phyloP scores from a whole-genome alignment of 2,797 vertebrate genomes.

The Pseudochirops corinnae region DNA sequence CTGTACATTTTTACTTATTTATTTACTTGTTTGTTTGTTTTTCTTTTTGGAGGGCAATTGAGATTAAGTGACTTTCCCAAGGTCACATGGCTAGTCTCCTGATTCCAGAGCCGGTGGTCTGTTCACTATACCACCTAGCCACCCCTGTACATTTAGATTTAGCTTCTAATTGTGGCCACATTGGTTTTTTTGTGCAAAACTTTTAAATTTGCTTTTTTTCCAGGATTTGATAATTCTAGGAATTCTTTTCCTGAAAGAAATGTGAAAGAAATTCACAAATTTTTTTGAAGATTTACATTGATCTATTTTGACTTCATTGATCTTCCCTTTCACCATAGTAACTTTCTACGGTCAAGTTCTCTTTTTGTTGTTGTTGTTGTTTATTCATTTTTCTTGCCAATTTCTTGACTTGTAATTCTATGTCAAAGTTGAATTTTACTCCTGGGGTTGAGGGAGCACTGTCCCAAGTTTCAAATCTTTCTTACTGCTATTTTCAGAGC shows the following conservation, averaged over 20 bases:
- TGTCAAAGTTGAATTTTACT: not conserved
- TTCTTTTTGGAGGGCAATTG: too few relatives aligned
- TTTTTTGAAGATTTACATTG: too few relatives aligned
- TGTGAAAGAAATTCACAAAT: too few relatives aligned
- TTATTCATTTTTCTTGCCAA: not conserved
- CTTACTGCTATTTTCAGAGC: not conserved
- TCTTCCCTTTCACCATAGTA: not conserved
- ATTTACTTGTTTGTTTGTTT: too few relatives aligned
- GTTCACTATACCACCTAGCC: too few relatives aligned
- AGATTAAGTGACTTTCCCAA: too few relatives aligned
- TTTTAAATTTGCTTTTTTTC: not conserved
- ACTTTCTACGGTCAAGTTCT: too few relatives aligned
- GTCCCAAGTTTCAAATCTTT: not conserved
- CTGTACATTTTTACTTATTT: not conserved
- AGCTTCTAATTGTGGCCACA: not conserved
- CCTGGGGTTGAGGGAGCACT: not conserved
- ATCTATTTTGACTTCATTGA: not conserved
- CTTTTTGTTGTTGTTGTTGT: too few relatives aligned
- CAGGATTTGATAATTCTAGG: too few relatives aligned
- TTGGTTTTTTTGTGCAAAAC: not conserved
- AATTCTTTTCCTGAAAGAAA: too few relatives aligned
- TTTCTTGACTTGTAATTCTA: not conserved
- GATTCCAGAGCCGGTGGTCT: too few relatives aligned
- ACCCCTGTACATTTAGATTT: not conserved
- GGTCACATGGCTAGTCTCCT: too few relatives aligned